Evolutionary conservation across 2,113 vertebrate species (phyloP).

Genomic region (Alosa alosa): DNA sequence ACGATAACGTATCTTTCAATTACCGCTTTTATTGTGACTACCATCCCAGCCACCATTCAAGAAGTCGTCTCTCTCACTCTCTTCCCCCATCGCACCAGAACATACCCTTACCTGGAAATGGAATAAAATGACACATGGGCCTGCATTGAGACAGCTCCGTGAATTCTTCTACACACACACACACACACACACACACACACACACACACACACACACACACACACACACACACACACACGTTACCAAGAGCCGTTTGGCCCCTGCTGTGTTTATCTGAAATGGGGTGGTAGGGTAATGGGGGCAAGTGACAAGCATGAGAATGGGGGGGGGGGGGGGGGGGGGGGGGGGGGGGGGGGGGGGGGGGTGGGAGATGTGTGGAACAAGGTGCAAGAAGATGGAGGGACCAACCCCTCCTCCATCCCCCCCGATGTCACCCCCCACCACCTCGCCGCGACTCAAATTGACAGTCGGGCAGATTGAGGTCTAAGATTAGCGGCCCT

Average conservation of each 20-base stretch:
- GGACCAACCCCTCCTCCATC: slow-evolving; percentile 36
- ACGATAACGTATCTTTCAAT: slow-evolving; percentile 79
- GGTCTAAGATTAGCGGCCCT: slow-evolving; percentile 78
- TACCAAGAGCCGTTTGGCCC: slow-evolving; percentile 28
- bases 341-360: slow-evolving; percentile 50
- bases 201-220: too few species aligned
- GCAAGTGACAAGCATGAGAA: slow-evolving; percentile 28
- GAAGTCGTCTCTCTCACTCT: not conserved
- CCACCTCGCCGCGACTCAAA: slow-evolving; percentile 60
- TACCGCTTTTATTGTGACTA: slow-evolving; percentile 73
- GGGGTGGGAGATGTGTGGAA: slow-evolving; percentile 34
- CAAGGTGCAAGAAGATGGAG: not conserved
- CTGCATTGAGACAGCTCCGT: slow-evolving; percentile 62
- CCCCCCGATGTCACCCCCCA: slow-evolving; percentile 35
- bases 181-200: too few species aligned
- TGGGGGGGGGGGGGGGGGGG: slow-evolving; percentile 43
- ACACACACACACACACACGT: slow-evolving; percentile 24
- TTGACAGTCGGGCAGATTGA: slow-evolving; percentile 77
- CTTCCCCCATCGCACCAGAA: not conserved
- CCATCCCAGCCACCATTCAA: slow-evolving; percentile 67
- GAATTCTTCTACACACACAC: slow-evolving; percentile 56
- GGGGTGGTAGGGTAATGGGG: slow-evolving; percentile 32
- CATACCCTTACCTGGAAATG: slow-evolving; percentile 66
- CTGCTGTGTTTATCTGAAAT: slow-evolving; percentile 58
- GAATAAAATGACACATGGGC: slow-evolving; percentile 62